Percentiles rank a stretch among this genome's conserved stretches.
Evolutionary conservation across 1,140 invertebrate species (phyloP).

Genomic region (Diprion similis): DNA sequence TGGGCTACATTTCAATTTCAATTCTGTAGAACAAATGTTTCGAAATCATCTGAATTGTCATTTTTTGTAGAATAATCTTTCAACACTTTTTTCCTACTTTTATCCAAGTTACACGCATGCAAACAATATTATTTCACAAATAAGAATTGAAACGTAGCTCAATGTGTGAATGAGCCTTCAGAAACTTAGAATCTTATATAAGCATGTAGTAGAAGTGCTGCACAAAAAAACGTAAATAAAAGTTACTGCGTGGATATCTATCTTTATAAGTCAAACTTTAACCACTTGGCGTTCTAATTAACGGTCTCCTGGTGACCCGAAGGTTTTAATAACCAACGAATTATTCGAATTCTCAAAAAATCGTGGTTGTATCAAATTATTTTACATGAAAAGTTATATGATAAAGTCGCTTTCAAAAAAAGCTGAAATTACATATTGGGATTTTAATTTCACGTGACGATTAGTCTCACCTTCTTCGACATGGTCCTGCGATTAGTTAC

Average conservation of each 20-base stretch:
- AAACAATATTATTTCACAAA: too few species aligned
- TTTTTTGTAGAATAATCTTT: background rate
- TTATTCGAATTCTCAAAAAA: background rate
- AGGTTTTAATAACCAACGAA: slow-evolving; percentile 3
- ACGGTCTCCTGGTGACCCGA: background rate
- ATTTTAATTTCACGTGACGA: too few species aligned
- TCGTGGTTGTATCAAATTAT: background rate
- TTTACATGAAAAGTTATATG: background rate
- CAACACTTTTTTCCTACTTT: background rate
- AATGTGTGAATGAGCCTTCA: background rate
- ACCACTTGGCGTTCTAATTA: background rate
- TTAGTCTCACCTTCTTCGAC: too few species aligned
- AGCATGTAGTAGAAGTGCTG: background rate
- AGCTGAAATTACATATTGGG: too few species aligned
- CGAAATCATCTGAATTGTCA: too few species aligned
- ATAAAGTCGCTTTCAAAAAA: too few species aligned
- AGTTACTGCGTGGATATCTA: background rate
- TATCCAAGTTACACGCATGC: too few species aligned
- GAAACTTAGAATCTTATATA: background rate
- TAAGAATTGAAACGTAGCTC: background rate
- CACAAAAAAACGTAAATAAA: background rate
- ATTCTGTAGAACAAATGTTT: background rate
- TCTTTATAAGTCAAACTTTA: background rate
- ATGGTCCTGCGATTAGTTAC: too few species aligned
- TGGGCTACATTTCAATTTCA: background rate